Conservation (phyloP, 1,140 invertebrate species). For the Drosophila mojavensis region DNA sequence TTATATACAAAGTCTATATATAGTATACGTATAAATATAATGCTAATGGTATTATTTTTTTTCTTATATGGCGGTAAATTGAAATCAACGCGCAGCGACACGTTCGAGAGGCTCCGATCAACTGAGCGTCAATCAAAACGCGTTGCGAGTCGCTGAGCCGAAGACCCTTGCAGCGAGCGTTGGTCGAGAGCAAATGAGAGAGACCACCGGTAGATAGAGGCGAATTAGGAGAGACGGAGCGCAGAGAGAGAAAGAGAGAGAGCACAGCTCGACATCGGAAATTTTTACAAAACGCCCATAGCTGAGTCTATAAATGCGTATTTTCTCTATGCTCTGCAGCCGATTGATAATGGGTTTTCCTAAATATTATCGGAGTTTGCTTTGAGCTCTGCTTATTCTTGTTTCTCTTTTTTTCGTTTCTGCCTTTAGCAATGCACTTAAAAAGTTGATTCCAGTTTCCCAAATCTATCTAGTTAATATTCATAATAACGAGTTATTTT, state of each 20-base stretch:
- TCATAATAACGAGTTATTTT: slow-evolving; percentile 14
- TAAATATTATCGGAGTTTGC: slow-evolving; percentile 11
- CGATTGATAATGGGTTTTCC: slow-evolving; percentile 36
- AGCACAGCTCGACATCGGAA: neutral
- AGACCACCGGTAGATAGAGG: neutral
- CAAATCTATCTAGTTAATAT: neutral
- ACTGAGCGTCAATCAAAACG: slow-evolving; percentile 76
- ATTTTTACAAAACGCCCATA: neutral
- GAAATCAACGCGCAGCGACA: slow-evolving; percentile 56
- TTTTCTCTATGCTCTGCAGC: slow-evolving; percentile 3
- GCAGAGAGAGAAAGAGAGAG: slow-evolving; percentile 10
- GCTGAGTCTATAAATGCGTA: neutral
- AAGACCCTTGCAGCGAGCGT: slow-evolving; percentile 18
- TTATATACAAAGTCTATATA: slow-evolving; percentile 6
- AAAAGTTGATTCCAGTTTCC: neutral
- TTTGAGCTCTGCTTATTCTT: neutral
- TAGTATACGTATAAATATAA: slow-evolving; percentile 29
- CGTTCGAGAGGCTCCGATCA: slow-evolving; percentile 78
- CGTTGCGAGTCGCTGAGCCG: slow-evolving; percentile 39
- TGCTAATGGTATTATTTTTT: slow-evolving; percentile 7
- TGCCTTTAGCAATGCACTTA: neutral
- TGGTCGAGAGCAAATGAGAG: slow-evolving; percentile 2
- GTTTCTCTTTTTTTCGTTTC: too few relatives aligned
- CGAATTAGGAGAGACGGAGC: too few relatives aligned
- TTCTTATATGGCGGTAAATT: slow-evolving; percentile 24